These are phyloP conservation scores for Nothobranchius kuhntae DNA, from an alignment of 2,113 vertebrate species.

Conservation along the genomic window DNA sequence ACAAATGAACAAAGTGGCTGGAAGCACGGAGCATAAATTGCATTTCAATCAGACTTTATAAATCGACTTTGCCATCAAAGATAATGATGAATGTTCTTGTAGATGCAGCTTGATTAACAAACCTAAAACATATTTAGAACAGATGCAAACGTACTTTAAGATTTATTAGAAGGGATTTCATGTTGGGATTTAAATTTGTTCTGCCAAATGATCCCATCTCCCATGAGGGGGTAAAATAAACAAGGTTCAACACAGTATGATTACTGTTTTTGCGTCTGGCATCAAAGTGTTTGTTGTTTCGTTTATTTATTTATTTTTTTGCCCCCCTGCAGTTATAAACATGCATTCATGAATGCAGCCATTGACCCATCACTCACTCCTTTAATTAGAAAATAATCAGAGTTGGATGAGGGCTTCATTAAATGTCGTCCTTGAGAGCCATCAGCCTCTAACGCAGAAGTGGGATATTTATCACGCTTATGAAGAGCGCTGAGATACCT, in stretches of 20 bases:
- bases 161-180: conserved; percentile 12
- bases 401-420: conserved; percentile 73
- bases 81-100: not conserved
- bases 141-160: conserved; percentile 1
- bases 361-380: conserved; percentile 60
- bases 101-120: not conserved
- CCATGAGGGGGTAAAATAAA: conserved; percentile 23
- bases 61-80: not conserved
- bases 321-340: conserved; percentile 40
- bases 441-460: conserved; percentile 64
- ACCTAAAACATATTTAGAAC: conserved; percentile 11
- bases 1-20: too few species aligned
- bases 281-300: conserved; percentile 48
- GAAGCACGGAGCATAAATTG: too few species aligned
- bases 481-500: conserved; percentile 54
- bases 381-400: conserved; percentile 77
- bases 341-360: conserved; percentile 61
- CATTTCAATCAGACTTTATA: not conserved
- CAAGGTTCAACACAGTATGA: conserved; percentile 22
- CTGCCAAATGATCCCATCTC: conserved; percentile 26
- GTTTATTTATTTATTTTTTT: not conserved
- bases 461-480: conserved; percentile 58
- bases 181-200: conserved; percentile 29
- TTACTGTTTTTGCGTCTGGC: conserved; percentile 33
- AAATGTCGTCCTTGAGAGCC: conserved; percentile 67